Percentiles rank a stretch among this genome's conserved stretches.
phyloP scores from a whole-genome alignment of 2,888 invertebrate species.

The Ichneumoninae sp. region DNA sequence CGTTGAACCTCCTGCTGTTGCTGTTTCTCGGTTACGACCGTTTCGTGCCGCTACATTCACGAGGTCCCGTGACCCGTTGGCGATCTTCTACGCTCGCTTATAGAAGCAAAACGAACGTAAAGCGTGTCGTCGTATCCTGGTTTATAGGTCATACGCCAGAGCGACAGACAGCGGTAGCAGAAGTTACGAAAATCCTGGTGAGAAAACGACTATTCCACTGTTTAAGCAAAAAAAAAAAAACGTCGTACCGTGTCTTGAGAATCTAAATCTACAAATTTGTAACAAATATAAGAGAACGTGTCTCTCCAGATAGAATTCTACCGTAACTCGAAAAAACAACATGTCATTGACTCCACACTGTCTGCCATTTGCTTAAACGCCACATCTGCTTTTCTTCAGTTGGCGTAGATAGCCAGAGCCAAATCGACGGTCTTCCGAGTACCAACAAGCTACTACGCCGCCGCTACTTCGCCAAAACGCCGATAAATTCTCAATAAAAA shows the following conservation, averaged over 20 bases:
- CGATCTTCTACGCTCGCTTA: conserved; percentile 51
- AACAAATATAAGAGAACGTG: not conserved
- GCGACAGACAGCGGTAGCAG: conserved; percentile 65
- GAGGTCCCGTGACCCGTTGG: conserved; percentile 55
- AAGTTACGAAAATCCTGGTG: conserved; percentile 39
- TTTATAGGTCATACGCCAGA: conserved; percentile 74
- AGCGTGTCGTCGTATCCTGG: conserved; percentile 68
- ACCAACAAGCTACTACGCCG: no score
- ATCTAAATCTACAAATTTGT: conserved; percentile 29
- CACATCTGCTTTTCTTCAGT: no score
- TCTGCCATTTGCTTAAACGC: not conserved
- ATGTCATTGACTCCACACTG: not conserved
- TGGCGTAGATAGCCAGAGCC: no score
- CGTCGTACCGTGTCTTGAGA: conserved; percentile 14
- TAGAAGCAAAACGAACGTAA: conserved; percentile 42
- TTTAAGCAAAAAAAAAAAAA: not conserved
- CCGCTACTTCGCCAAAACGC: no score
- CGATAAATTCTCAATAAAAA: no score
- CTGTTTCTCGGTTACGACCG: conserved; percentile 68
- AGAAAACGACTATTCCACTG: conserved; percentile 42
- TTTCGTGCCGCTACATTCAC: conserved; percentile 69
- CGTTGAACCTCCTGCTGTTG: conserved; percentile 63
- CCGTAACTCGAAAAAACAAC: not conserved
- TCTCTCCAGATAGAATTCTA: not conserved
- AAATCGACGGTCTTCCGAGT: no score